These are phyloP conservation scores for Conopomorpha cramerella DNA, from an alignment of 1,140 invertebrate species.

Conservation along the genomic window DNA sequence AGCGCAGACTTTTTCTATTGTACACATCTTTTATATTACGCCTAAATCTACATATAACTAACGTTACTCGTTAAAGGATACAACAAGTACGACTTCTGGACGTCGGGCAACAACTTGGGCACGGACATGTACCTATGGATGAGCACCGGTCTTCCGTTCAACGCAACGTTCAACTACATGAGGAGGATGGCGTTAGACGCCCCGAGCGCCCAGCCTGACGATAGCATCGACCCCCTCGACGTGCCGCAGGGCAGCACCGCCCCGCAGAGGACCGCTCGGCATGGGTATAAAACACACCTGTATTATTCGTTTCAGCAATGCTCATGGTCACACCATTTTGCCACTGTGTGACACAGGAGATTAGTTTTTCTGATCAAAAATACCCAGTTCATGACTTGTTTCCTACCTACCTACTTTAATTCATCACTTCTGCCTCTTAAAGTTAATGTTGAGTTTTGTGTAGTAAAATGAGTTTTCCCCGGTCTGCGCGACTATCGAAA, in stretches of 20 bases:
- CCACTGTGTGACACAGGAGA: too few species aligned
- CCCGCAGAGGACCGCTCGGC: slow-evolving; percentile 73
- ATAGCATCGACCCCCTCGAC: slow-evolving; percentile 60
- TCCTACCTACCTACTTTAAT: too few species aligned
- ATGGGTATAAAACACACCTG: slow-evolving; percentile 64
- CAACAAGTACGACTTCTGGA: slow-evolving; percentile 85
- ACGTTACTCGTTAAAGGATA: slow-evolving; percentile 60
- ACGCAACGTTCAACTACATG: slow-evolving; percentile 84
- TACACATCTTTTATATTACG: too few species aligned
- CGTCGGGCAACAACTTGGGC: slow-evolving; percentile 83
- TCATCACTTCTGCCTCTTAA: too few species aligned
- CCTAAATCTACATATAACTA: too few species aligned
- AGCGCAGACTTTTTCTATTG: too few species aligned
- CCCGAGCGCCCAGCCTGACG: slow-evolving; percentile 39
- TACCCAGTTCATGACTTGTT: too few species aligned
- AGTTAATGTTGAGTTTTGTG: not conserved
- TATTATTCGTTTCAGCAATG: too few species aligned
- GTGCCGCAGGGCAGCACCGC: slow-evolving; percentile 70
- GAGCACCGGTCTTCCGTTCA: slow-evolving; percentile 85
- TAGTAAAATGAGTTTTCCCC: too few species aligned
- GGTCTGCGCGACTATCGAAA: too few species aligned
- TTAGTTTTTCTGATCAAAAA: too few species aligned
- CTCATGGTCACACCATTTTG: not conserved
- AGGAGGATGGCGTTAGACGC: slow-evolving; percentile 56
- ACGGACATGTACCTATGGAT: slow-evolving; percentile 89